These are phyloP conservation scores for Nesogale talazaci DNA, from an alignment of 2,113 vertebrate genomes.

Conservation along the genomic window DNA sequence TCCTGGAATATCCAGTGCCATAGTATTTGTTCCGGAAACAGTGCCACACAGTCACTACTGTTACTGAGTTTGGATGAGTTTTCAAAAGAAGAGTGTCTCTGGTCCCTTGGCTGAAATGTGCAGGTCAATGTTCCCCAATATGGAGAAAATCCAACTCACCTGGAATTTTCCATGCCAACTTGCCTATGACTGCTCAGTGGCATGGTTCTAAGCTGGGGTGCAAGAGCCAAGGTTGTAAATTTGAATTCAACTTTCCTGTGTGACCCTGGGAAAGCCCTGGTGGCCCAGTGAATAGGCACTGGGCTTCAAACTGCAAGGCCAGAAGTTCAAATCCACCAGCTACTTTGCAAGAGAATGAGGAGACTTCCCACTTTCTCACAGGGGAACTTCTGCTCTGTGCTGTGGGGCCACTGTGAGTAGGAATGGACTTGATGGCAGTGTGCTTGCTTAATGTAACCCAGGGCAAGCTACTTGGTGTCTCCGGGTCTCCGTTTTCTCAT, in stretches of 20 bases:
- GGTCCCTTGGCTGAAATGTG: background rate
- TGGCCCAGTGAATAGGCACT: too few relatives aligned
- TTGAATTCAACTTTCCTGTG: background rate
- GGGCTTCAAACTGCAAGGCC: too few relatives aligned
- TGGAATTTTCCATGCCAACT: background rate
- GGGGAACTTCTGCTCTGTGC: too few relatives aligned
- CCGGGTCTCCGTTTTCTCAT: background rate
- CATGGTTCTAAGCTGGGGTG: background rate
- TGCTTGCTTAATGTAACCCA: too few relatives aligned
- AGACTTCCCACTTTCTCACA: too few relatives aligned
- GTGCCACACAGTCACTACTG: background rate
- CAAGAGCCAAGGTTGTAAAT: background rate
- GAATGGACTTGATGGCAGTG: too few relatives aligned
- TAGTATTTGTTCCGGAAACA: background rate
- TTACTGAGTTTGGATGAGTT: background rate
- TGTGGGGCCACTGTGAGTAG: too few relatives aligned
- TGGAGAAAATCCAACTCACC: background rate
- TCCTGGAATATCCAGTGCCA: background rate
- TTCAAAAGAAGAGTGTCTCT: background rate
- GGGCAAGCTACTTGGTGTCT: background rate
- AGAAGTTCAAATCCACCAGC: too few relatives aligned
- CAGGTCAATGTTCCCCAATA: background rate
- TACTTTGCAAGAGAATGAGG: too few relatives aligned
- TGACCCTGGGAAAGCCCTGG: background rate
- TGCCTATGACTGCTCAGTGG: too few relatives aligned